These are phyloP conservation scores for Albula glossodonta DNA, from an alignment of 2,113 vertebrate genomes.

Conservation along the genomic window DNA sequence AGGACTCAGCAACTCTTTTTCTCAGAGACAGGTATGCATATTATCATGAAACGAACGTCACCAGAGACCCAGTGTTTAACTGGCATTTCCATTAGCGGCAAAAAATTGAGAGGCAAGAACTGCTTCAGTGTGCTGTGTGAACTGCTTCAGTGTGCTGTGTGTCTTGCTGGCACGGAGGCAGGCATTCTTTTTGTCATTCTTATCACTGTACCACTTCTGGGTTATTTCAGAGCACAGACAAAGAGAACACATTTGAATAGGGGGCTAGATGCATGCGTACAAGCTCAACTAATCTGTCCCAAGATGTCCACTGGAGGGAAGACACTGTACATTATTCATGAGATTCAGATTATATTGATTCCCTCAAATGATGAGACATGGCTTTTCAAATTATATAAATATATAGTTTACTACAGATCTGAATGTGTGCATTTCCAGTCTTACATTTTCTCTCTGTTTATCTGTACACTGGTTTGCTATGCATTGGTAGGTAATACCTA, in stretches of 20 bases:
- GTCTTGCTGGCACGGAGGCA: not conserved
- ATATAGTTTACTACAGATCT: not conserved
- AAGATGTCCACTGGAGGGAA: conserved; percentile 24
- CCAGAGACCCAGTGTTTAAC: conserved; percentile 15
- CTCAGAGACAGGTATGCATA: not conserved
- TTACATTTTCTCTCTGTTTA: not conserved
- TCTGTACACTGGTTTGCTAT: not conserved
- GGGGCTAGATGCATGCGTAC: conserved; percentile 40
- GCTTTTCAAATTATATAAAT: not conserved
- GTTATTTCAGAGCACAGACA: conserved; percentile 33
- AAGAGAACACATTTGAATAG: conserved; percentile 42
- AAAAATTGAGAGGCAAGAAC: conserved; percentile 18
- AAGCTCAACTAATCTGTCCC: conserved; percentile 38
- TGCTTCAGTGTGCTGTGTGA: not conserved
- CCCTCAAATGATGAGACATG: conserved; percentile 9
- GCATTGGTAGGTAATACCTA: not conserved
- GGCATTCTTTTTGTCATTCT: not conserved
- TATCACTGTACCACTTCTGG: conserved; percentile 34
- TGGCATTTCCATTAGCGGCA: conserved; percentile 40
- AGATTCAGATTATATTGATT: conserved; percentile 16
- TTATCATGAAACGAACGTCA: conserved; percentile 20
- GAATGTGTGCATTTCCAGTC: not conserved
- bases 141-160: conserved; percentile 29
- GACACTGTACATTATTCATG: conserved; percentile 19
- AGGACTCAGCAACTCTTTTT: not conserved